A percentile compares a stretch with the other conserved stretches of the same genome.
Evolutionary conservation across 2,888 invertebrate genomes (phyloP).

Genomic region (Agelastica alni): DNA sequence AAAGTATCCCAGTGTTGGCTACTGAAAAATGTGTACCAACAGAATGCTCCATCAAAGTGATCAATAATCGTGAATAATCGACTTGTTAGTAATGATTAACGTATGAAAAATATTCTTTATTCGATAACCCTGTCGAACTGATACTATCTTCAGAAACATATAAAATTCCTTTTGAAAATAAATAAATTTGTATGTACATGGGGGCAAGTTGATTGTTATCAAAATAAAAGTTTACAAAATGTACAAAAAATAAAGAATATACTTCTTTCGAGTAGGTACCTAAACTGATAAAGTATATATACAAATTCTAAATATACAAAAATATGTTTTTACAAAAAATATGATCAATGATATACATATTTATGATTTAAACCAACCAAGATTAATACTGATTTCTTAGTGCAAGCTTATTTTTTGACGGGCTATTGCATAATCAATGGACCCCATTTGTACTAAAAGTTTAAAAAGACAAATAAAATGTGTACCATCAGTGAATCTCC

Average conservation of each 20-base stretch:
- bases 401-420: slow-evolving; percentile 43
- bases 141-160: slow-evolving; percentile 1
- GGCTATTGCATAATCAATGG: slow-evolving; percentile 24
- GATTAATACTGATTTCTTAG: slow-evolving; percentile 47
- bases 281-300: slow-evolving; percentile 38
- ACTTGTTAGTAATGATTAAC: too few species aligned
- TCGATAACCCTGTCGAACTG: too few species aligned
- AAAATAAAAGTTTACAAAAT: slow-evolving; percentile 42
- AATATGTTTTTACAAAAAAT: slow-evolving; percentile 47
- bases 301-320: slow-evolving; percentile 45
- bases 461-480: too few species aligned
- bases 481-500: too few species aligned
- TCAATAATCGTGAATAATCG: too few species aligned
- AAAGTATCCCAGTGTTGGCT: too few species aligned
- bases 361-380: slow-evolving; percentile 43
- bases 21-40: too few species aligned
- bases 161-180: slow-evolving; percentile 19
- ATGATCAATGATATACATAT: slow-evolving; percentile 40
- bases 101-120: not conserved
- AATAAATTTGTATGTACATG: slow-evolving; percentile 41
- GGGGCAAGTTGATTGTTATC: slow-evolving; percentile 41
- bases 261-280: slow-evolving; percentile 41
- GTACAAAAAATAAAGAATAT: slow-evolving; percentile 45
- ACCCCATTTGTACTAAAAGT: not conserved
- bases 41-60: too few species aligned